These are phyloP conservation scores for Hemitrygon akajei DNA, from an alignment of 2,797 vertebrate species.

Conservation along the genomic window DNA sequence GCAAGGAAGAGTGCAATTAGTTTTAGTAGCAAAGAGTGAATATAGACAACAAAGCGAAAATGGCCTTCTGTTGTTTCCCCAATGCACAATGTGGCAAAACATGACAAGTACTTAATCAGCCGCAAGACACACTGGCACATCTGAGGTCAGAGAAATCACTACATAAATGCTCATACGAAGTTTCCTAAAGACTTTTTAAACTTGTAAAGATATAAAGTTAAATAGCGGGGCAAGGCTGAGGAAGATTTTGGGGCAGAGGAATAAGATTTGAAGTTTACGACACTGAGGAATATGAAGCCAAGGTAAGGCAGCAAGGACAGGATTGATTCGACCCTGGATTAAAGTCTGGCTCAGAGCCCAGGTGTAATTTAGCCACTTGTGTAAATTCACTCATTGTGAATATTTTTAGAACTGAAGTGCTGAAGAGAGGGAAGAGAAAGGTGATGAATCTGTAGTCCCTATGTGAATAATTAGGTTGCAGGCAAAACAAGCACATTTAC, in stretches of 20 bases:
- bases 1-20: neutral
- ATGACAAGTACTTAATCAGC: neutral
- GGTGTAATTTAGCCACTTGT: neutral
- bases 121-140: neutral
- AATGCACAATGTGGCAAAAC: neutral
- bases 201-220: neutral
- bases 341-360: conserved; percentile 1
- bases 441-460: neutral
- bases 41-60: neutral
- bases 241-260: neutral
- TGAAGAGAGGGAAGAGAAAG: neutral
- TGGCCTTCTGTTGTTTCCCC: neutral
- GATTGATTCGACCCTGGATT: neutral
- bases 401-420: conserved; percentile 31
- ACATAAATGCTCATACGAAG: neutral
- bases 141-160: neutral
- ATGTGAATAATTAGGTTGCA: neutral
- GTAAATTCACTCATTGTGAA: neutral
- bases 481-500: neutral
- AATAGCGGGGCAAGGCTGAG: neutral
- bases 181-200: neutral
- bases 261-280: neutral
- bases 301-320: neutral
- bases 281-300: neutral
- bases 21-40: neutral